These are phyloP conservation scores for Trichoplax adhaerens DNA, from an alignment of 37 sponge, comb jelly and placozoan genomes.

Conservation along the genomic window DNA sequence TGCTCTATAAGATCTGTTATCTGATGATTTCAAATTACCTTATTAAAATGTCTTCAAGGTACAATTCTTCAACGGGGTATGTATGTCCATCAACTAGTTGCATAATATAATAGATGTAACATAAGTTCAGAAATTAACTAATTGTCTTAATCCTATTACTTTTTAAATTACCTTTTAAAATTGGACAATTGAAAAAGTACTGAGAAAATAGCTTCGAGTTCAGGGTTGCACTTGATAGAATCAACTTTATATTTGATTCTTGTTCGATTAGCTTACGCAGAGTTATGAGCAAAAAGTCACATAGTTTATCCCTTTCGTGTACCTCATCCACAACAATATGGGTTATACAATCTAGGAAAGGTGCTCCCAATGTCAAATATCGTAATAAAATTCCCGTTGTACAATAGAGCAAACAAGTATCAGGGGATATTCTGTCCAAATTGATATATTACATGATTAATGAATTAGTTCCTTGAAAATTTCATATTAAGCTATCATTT, in stretches of 20 bases:
- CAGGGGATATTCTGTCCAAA: too few species aligned
- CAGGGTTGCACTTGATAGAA: neutral
- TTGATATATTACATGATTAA: too few species aligned
- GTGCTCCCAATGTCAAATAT: neutral
- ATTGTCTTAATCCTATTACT: neutral
- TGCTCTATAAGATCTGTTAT: too few species aligned
- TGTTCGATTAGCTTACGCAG: neutral
- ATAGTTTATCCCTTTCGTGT: neutral
- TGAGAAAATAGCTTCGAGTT: neutral
- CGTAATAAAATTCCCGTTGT: constrained; percentile 4
- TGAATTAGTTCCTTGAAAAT: too few species aligned
- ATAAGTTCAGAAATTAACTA: neutral
- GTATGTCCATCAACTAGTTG: neutral
- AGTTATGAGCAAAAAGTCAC: neutral
- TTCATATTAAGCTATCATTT: too few species aligned
- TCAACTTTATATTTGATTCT: neutral
- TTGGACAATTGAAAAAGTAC: constrained; percentile 1
- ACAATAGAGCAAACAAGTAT: neutral
- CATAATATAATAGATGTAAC: too few species aligned
- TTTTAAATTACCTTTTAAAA: neutral
- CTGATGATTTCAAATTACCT: too few species aligned
- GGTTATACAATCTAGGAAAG: neutral
- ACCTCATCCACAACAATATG: neutral
- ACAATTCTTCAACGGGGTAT: neutral
- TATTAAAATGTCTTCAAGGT: neutral